Conservation (phyloP, 2,113 vertebrate species). For the Ellobius talpinus region DNA sequence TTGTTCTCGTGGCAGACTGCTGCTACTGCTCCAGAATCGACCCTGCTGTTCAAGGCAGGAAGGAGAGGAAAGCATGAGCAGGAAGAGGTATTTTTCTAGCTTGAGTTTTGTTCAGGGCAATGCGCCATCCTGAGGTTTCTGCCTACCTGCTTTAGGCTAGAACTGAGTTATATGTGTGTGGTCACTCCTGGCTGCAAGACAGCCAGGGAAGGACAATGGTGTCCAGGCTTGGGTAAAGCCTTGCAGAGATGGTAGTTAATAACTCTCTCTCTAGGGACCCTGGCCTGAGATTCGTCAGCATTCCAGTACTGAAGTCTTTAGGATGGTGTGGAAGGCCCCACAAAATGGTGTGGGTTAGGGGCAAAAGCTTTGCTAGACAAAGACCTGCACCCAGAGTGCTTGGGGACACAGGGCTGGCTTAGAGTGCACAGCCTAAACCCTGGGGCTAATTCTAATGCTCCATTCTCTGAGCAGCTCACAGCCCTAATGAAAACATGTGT, state of each 20-base stretch:
- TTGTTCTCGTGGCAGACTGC: neutral
- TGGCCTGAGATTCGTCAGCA: neutral
- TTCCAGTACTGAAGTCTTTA: neutral
- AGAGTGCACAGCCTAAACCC: slow-evolving; percentile 74
- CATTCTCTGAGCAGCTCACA: slow-evolving; percentile 78
- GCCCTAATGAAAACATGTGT: slow-evolving; percentile 89
- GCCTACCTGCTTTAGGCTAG: neutral
- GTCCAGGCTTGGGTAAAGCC: neutral
- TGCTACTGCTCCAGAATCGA: neutral
- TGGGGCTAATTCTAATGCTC: slow-evolving; percentile 86
- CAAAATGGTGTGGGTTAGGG: neutral
- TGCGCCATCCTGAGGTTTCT: neutral
- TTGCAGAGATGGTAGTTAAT: neutral
- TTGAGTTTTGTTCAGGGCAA: neutral
- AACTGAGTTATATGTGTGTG: neutral
- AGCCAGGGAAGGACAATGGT: neutral
- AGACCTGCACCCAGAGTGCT: neutral
- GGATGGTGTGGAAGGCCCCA: neutral
- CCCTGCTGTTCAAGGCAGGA: neutral
- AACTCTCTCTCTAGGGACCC: neutral
- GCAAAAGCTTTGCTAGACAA: slow-evolving; percentile 36
- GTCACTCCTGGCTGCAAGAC: neutral
- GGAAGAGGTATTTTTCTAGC: neutral
- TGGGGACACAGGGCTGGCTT: slow-evolving; percentile 55
- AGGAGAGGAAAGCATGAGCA: neutral